These are phyloP conservation scores for Seriola dumerili DNA, from an alignment of 2,113 vertebrate species.

Conservation along the genomic window DNA sequence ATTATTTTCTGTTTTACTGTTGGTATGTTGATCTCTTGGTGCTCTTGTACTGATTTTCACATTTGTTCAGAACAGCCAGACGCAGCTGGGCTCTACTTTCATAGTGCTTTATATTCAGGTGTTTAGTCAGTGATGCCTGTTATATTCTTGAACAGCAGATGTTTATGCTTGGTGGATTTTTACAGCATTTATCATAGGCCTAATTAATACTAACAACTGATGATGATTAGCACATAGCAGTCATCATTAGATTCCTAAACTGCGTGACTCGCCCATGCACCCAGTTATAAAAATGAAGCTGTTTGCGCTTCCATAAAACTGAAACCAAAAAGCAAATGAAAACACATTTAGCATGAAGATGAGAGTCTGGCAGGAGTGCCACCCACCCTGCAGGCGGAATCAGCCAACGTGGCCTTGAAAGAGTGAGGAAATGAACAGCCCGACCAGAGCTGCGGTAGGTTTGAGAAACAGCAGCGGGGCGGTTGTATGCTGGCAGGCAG, in stretches of 20 bases:
- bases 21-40: slow-evolving; percentile 45
- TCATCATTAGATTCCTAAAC: slow-evolving; percentile 37
- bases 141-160: slow-evolving; percentile 32
- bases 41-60: slow-evolving; percentile 33
- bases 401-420: slow-evolving; percentile 52
- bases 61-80: slow-evolving; percentile 19
- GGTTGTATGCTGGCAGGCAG: slow-evolving; percentile 48
- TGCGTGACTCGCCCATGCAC: slow-evolving; percentile 22
- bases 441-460: slow-evolving; percentile 71
- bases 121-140: slow-evolving; percentile 33
- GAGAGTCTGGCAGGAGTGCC: slow-evolving; percentile 67
- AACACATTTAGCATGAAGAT: slow-evolving; percentile 72
- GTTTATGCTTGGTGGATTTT: slow-evolving; percentile 35
- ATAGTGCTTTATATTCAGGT: slow-evolving; percentile 5
- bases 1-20: slow-evolving; percentile 40
- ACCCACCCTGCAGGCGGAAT: slow-evolving; percentile 57
- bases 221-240: slow-evolving; percentile 33
- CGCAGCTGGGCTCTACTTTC: slow-evolving; percentile 6
- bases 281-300: slow-evolving; percentile 48
- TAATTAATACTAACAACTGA: slow-evolving; percentile 26
- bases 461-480: slow-evolving; percentile 62
- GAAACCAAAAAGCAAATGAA: slow-evolving; percentile 69
- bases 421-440: slow-evolving; percentile 59
- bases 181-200: slow-evolving; percentile 36
- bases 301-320: slow-evolving; percentile 60